Base-by-base conservation (phyloP, 2,113 vertebrate genomes). In the Acrocephalus kingi region DNA sequence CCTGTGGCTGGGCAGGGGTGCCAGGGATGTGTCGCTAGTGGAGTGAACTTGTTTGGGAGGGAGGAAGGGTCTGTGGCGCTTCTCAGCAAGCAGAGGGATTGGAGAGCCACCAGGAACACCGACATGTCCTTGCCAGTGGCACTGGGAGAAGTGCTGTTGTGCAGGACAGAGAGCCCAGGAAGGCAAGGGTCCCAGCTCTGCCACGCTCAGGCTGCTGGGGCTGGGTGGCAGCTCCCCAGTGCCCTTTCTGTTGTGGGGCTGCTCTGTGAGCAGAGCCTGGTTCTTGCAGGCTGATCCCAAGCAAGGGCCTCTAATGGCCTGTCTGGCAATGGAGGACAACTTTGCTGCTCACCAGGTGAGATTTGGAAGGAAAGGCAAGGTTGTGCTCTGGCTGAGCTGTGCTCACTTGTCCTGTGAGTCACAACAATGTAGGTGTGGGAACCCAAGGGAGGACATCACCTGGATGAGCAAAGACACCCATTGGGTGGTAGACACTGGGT, bases 391-490 rank as follows among this genome's bases (percentile, higher is more conserved):
- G 46, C 37, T 33, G 17, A 89, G n/a, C 28, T 48, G 10, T 39
- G 18, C 48, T 73, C 21, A 21, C 24, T 43, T 74, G 18, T 94
- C 37, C 54, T 2, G 0, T 43, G 20, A 62, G 7, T 51, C 46
- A 46, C 33, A 8, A 33, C 33, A 8, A 8, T 8, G 28, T 59
- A 87, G 52, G 15, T 49, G 41, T 35, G 33, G 18, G 35, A 23
- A 6, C 11, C 35, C n/a, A 10, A 61, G 61, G 7, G 25, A 35
- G 30, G 5, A 37, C 9, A 6, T 61, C 22, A 28, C 46, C 39
- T n/a, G 30, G 39, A 74, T 0, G 0, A 55, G 46, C 21, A 54
- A 48, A 30, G 46, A 80, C 20, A 30, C 10, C 16, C 2, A 0
- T 25, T 41, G 28, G 9, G n/a, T 37, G 15, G 5, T 9, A 46